Base-by-base conservation (phyloP, 2,888 invertebrate genomes). In the Tipula helvola region DNA sequence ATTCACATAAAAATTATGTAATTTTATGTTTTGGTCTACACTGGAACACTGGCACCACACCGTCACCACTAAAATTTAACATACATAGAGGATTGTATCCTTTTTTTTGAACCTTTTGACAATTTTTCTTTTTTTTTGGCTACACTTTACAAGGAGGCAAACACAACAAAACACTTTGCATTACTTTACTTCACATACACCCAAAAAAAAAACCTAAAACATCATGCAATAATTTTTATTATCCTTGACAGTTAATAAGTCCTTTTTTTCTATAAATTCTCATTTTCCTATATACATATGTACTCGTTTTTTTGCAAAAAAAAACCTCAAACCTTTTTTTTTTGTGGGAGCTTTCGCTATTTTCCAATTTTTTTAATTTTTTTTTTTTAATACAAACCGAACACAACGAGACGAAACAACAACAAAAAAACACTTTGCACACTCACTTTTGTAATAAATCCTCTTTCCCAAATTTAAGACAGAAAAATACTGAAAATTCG, bases 231-330 rank as follows among this genome's bases (percentile, higher is more conserved):
- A 71, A 71, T 71, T 71, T 71, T 71, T 71, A 28, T 28, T 71
- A 71, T 71, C 71, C 71, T 71, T 71, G 71, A 71, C 71, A 71
- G 71, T 71, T 71, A 71, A 71, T 71, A 71, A 71, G 71, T 71
- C 71, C 71, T 71, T 71, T 71, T 71, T 71, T 71, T 71, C 71
- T 71, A 71, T 28, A 71, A 71, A 71, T 71, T 71, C 71, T 71
- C 71, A 71, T 71, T 28, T 71, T 71, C 18, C 28, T 71, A 71
- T 71, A n/a, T 71, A 71, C 28, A 71, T 28, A 28, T 71, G 18
- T 71, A 71, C 71, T 71, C 71, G n/a, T 10, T 71, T 71, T 39
- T 71, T 71, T 71, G 18, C 3, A n/a, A 28, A 71, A 71, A 1
- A 71, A 52, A 52, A 18, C 71, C 52, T 28, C 28, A 71, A 28